Conservation (phyloP, 1,140 invertebrate species). For the Trichoplusia ni region DNA sequence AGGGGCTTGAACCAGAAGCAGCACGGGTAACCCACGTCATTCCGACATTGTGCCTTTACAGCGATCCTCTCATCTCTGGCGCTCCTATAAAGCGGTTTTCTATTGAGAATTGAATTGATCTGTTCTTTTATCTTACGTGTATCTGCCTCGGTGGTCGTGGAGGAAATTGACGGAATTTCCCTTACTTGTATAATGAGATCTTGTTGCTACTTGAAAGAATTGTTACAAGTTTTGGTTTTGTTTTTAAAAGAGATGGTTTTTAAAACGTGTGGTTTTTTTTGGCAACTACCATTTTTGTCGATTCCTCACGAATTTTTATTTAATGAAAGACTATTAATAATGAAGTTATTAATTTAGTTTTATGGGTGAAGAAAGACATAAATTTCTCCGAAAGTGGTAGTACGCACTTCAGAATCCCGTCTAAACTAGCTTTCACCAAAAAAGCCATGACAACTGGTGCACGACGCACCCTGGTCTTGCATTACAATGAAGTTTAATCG, state of each 20-base stretch:
- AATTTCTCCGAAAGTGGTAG: no score
- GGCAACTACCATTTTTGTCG: no score
- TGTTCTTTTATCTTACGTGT: constrained; percentile 30
- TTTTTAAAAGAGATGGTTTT: background rate
- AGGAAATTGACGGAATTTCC: constrained; percentile 25
- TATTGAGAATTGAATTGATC: constrained; percentile 64
- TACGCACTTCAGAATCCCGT: no score
- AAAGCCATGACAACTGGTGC: background rate
- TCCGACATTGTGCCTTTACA: constrained; percentile 52
- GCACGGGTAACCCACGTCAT: constrained; percentile 50
- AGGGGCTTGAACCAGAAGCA: constrained; percentile 37
- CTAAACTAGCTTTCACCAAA: background rate
- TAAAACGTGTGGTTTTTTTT: background rate
- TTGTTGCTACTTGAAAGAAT: background rate
- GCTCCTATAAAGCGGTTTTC: constrained; percentile 60
- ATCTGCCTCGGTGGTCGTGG: constrained; percentile 10
- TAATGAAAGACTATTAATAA: no score
- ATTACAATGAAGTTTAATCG: constrained; percentile 20
- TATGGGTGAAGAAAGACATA: no score
- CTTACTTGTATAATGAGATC: constrained; percentile 14
- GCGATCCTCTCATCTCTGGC: constrained; percentile 51
- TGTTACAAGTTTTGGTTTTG: no score
- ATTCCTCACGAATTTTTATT: no score
- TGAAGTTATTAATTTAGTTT: no score
- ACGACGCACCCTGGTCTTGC: background rate